These are phyloP conservation scores for Zoanthus solanderi DNA, from an alignment of 92 coral and sea anemone genomes.

Conservation along the genomic window DNA sequence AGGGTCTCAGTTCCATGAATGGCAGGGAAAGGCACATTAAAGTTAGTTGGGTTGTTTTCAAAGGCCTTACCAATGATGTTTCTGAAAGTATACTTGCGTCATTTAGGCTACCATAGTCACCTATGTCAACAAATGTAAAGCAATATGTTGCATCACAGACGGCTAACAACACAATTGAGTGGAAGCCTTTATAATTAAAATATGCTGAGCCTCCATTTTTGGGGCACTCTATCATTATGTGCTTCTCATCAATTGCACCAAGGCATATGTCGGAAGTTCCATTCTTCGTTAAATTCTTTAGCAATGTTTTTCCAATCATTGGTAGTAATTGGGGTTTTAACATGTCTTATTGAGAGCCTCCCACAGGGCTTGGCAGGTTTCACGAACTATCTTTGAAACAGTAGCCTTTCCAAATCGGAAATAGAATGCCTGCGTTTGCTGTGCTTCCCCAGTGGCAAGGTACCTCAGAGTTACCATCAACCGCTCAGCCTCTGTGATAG, in stretches of 20 bases:
- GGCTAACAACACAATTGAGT: constrained; percentile 42
- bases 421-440: no score
- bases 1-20: constrained; percentile 17
- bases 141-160: constrained; percentile 56
- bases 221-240: neutral
- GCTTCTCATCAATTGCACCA: constrained; percentile 51
- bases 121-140: constrained; percentile 47
- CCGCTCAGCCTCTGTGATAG: no score
- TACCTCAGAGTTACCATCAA: no score
- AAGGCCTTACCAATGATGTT: constrained; percentile 18
- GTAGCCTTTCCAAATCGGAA: no score
- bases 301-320: constrained; percentile 36
- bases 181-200: constrained; percentile 47
- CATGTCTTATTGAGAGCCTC: no score
- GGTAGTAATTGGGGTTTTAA: neutral
- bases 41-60: constrained; percentile 14
- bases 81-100: constrained; percentile 46
- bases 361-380: no score
- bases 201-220: constrained; percentile 43
- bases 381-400: no score
- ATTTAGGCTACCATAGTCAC: constrained; percentile 38
- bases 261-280: constrained; percentile 49
- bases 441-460: no score
- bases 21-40: constrained; percentile 28
- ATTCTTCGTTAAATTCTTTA: constrained; percentile 40